Percentiles rank a stretch among this genome's conserved stretches.
phyloP scores from a whole-genome alignment of 2,797 vertebrate species.

The Tinamus major region DNA sequence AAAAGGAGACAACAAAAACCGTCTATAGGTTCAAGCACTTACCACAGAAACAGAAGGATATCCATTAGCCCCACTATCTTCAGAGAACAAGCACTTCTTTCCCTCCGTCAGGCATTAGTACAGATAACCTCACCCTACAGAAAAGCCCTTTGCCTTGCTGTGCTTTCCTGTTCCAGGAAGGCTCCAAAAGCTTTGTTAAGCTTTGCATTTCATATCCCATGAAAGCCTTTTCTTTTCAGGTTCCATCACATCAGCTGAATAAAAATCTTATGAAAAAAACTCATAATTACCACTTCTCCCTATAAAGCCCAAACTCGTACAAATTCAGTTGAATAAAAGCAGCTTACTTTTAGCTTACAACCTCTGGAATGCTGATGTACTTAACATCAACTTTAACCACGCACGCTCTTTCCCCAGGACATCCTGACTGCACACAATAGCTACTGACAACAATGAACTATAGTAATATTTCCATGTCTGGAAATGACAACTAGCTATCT shows the following conservation, averaged over 20 bases:
- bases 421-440: conserved; percentile 97
- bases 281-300: not conserved
- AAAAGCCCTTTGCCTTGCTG: conserved; percentile 34
- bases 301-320: conserved; percentile 2
- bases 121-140: conserved; percentile 29
- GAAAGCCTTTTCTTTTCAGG: conserved; percentile 35
- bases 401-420: conserved; percentile 92
- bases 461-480: conserved; percentile 77
- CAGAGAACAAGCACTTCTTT: not conserved
- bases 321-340: conserved; percentile 8
- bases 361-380: conserved; percentile 71
- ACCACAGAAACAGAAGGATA: not conserved
- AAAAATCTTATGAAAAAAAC: not conserved
- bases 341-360: conserved; percentile 63
- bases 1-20: not conserved
- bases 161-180: conserved; percentile 71
- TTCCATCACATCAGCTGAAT: conserved; percentile 13
- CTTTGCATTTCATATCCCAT: conserved; percentile 22
- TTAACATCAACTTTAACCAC: conserved; percentile 71
- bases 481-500: conserved; percentile 82
- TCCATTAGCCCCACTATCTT: not conserved
- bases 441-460: conserved; percentile 83
- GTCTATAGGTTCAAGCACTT: conserved; percentile 13
- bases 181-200: conserved; percentile 46
- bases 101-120: not conserved